A percentile compares a stretch with the other conserved stretches of the same genome.
phyloP scores from a whole-genome alignment of 2,797 vertebrate genomes.

The Cuculus canorus region DNA sequence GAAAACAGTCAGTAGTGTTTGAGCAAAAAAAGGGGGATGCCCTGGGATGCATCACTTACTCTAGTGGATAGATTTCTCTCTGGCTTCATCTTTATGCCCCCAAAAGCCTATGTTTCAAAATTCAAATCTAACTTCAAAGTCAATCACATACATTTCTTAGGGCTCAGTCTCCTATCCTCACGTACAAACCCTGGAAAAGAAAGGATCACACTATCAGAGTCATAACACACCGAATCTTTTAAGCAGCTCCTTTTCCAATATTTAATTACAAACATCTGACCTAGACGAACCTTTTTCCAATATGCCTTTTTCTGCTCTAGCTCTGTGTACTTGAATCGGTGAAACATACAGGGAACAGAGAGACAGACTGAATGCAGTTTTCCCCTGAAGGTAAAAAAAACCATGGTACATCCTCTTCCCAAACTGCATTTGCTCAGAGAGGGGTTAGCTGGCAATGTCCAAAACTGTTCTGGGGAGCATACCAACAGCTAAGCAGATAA shows the following conservation, averaged over 20 bases:
- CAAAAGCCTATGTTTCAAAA: fast-evolving
- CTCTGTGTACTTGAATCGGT: not conserved
- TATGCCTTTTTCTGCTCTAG: not conserved
- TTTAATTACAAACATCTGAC: not conserved
- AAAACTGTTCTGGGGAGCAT: not conserved
- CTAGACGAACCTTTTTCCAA: not conserved
- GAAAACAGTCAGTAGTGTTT: not conserved
- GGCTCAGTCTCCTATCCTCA: not conserved
- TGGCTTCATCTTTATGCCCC: not conserved
- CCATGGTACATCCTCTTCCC: not conserved
- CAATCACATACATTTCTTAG: not conserved
- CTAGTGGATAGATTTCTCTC: not conserved
- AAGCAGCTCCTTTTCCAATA: not conserved
- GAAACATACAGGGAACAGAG: not conserved
- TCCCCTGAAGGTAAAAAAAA: not conserved
- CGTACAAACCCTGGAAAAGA: fast-evolving
- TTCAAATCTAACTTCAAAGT: not conserved
- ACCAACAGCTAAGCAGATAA: not conserved
- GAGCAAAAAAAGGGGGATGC: not conserved
- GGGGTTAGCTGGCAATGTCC: not conserved
- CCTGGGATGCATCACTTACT: not conserved
- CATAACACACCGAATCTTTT: not conserved
- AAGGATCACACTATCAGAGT: not conserved
- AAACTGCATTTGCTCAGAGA: not conserved
- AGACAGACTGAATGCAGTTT: not conserved